Evolutionary conservation across 2,888 invertebrate species (phyloP), one percentile per base, ranked within the genome.

Genomic region (Horisme vitalbata): DNA sequence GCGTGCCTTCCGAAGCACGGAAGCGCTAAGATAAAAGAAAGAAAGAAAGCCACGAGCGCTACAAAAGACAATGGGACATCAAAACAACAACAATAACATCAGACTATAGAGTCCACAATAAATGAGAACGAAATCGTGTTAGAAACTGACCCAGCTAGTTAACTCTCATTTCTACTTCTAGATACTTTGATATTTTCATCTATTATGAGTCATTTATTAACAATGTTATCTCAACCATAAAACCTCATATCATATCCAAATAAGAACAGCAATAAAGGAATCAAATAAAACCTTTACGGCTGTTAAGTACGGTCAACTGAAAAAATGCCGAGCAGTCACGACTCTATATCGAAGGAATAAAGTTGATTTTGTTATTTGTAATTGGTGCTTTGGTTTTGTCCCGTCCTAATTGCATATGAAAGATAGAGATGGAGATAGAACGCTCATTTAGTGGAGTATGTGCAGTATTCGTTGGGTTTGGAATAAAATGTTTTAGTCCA

Each of bases 281-380:
- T 55, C 55, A 49, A 60, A 58, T 60, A 58, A 60, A 60, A 52
- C 41, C 52, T 51, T 54, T 56, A 54, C 48, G 38, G 24, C 37
- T 36, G 35, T 30, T 20, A 46, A 52, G 37, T 54, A 52, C 52
- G 48, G 46, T 49, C 47, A 52, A 41, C 39, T 21, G 41, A 28
- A 46, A 49, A 45, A 24, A 23, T n/a, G 24, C 43, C 23, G 24
- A 43, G 38, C 34, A 15, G 41, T 43, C 38, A 23, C 37, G 27
- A 13, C 37, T 31, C 28, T 52, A 34, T 41, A 18, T 3, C 11
- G 26, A 6, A 4, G 18, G 6, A 4, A 36, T 43, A 51, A 44
- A 46, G 45, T 18, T 32, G 36, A 20, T 33, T 41, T 50, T 48
- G 14, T 18, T 38, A 35, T 24, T 15, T 11, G 23, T 5, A 30